These are phyloP conservation scores for Meteorus cinctellus DNA, from an alignment of 2,888 invertebrate species.

Conservation along the genomic window DNA sequence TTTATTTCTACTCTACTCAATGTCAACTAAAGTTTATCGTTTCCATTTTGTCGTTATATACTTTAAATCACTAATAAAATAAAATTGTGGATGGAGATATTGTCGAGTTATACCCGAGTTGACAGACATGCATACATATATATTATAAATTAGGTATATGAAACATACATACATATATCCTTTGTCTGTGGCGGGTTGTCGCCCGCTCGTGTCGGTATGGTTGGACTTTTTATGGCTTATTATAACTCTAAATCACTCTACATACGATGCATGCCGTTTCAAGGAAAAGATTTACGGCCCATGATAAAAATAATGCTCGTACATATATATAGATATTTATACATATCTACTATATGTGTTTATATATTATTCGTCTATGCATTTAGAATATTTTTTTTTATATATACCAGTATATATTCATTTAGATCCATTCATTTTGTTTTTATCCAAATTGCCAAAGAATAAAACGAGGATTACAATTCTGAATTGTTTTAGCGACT, in stretches of 20 bases:
- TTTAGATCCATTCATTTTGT: neutral
- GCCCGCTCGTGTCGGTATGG: conserved; percentile 23
- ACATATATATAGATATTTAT: conserved; percentile 9
- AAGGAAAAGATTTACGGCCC: conserved; percentile 44
- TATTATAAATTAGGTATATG: neutral
- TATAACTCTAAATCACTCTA: conserved; percentile 47
- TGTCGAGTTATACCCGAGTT: conserved; percentile 20
- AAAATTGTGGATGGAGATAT: conserved; percentile 42
- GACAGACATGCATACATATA: neutral
- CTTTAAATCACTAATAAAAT: conserved; percentile 43
- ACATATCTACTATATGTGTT: neutral
- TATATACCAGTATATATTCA: neutral
- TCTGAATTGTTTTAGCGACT: too few species aligned
- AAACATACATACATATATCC: conserved; percentile 11
- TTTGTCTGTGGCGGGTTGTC: conserved; percentile 34
- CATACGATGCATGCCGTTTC: conserved; percentile 43
- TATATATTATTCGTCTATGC: conserved; percentile 17
- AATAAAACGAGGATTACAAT: neutral
- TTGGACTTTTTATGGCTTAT: conserved; percentile 47
- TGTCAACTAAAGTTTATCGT: conserved; percentile 36
- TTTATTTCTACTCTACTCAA: conserved; percentile 8
- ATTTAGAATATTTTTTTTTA: conserved; percentile 20
- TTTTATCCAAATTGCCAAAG: neutral
- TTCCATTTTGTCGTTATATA: conserved; percentile 34
- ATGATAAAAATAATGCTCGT: conserved; percentile 45